phyloP scores from a whole-genome alignment of 1,140 invertebrate species.

The Neodiprion pinetum region DNA sequence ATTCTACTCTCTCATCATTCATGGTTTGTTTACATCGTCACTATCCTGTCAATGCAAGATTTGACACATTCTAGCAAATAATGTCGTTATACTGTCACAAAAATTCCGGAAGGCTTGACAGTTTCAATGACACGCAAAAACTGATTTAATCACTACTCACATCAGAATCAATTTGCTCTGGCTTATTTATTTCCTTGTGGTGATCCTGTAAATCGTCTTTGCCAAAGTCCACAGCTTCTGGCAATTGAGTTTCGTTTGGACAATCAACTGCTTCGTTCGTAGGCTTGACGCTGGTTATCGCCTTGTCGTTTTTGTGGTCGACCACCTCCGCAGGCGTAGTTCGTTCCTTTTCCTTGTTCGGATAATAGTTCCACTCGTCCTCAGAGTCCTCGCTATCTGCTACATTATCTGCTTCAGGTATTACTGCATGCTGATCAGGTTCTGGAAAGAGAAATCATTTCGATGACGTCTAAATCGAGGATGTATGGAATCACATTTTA shows the following conservation, averaged over 20 bases:
- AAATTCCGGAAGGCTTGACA: too few species aligned
- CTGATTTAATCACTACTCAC: neutral
- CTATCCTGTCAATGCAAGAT: too few species aligned
- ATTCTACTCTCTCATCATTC: too few species aligned
- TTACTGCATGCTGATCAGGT: slow-evolving; percentile 46
- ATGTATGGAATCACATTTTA: neutral
- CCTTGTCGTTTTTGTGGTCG: slow-evolving; percentile 8
- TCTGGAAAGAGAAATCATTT: slow-evolving; percentile 41
- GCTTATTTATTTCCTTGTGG: neutral
- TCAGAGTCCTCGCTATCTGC: slow-evolving; percentile 77
- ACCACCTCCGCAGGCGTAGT: neutral
- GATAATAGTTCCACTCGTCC: slow-evolving; percentile 81
- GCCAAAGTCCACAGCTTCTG: neutral
- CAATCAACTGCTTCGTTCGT: neutral
- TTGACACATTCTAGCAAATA: too few species aligned
- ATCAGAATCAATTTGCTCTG: neutral
- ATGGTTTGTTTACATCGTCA: too few species aligned
- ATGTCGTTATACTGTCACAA: too few species aligned
- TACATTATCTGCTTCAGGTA: slow-evolving; percentile 70
- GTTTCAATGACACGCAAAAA: too few species aligned
- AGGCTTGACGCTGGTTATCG: neutral
- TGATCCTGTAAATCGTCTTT: neutral
- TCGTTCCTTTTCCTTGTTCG: slow-evolving; percentile 53
- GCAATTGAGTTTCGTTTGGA: neutral
- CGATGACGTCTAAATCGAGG: neutral